A percentile compares a stretch with the other conserved stretches of the same genome.
These are phyloP conservation scores for Gymnorhina tibicen DNA, from an alignment of 2,113 vertebrate genomes.

Conservation along the genomic window DNA sequence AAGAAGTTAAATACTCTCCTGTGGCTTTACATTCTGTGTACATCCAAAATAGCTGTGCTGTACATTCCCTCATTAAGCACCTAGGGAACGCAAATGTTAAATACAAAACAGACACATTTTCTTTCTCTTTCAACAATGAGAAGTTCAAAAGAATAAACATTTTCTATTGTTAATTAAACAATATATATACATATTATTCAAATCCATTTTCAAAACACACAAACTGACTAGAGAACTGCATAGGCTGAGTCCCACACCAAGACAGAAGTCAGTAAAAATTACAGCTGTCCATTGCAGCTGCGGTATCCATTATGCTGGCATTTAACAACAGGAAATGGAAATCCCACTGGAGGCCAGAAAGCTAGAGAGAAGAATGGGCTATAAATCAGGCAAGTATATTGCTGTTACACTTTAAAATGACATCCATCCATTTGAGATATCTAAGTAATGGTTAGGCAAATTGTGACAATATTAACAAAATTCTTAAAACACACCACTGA, in stretches of 20 bases:
- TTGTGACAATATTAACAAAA: neutral
- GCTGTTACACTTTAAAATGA: neutral
- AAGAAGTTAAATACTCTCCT: neutral
- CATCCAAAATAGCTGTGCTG: neutral
- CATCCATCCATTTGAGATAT: neutral
- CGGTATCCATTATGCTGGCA: neutral
- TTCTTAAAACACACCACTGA: neutral
- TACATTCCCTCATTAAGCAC: neutral
- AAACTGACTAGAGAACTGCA: neutral
- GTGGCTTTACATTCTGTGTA: neutral
- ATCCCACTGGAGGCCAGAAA: neutral
- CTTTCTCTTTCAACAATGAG: neutral
- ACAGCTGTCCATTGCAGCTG: constrained; percentile 14
- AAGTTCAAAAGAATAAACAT: constrained; percentile 10
- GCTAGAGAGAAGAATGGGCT: neutral
- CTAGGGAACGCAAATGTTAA: neutral
- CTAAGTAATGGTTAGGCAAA: neutral
- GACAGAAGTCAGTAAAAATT: constrained; percentile 29
- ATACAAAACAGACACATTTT: neutral
- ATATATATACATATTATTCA: neutral
- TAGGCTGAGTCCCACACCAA: neutral
- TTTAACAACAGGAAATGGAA: constrained; percentile 4
- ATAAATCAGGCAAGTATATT: neutral
- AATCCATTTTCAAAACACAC: neutral
- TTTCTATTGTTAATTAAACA: neutral